Conservation (phyloP, 2,888 invertebrate genomes). For the Thysanoteuthis rhombus region DNA sequence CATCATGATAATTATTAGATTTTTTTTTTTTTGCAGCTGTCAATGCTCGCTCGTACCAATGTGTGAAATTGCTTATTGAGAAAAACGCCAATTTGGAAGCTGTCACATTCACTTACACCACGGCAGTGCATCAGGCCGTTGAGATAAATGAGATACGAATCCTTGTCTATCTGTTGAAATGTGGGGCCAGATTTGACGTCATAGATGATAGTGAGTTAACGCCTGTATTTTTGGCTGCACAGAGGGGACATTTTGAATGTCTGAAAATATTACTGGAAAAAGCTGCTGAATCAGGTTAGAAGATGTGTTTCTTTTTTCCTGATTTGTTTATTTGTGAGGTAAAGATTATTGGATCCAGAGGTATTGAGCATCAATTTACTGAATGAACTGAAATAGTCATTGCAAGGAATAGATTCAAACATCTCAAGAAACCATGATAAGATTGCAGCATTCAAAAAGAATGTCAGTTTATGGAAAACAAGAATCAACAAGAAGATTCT, state of each 20-base stretch:
- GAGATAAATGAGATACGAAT: conserved; percentile 46
- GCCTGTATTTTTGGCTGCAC: conserved; percentile 65
- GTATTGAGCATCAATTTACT: no score
- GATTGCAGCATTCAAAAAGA: no score
- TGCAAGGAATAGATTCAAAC: no score
- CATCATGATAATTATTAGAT: background rate
- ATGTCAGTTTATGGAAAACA: no score
- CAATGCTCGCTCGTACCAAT: conserved; percentile 43
- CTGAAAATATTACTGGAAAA: conserved; percentile 55
- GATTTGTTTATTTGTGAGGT: no score
- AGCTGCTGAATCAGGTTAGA: conserved; percentile 47
- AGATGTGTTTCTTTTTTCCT: background rate
- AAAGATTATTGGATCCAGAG: no score
- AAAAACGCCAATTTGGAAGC: conserved; percentile 55
- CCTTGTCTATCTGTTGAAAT: conserved; percentile 45
- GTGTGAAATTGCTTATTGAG: conserved; percentile 51
- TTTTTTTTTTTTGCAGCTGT: conserved; percentile 47
- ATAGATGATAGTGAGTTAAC: conserved; percentile 58
- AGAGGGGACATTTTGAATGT: conserved; percentile 59
- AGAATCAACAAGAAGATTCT: no score
- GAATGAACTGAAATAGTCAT: no score
- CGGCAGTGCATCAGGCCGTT: conserved; percentile 58
- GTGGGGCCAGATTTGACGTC: conserved; percentile 52
- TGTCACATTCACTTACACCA: conserved; percentile 54
- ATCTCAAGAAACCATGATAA: no score